Conservation (phyloP, 2,113 vertebrate species). For the Picathartes gymnocephalus region DNA sequence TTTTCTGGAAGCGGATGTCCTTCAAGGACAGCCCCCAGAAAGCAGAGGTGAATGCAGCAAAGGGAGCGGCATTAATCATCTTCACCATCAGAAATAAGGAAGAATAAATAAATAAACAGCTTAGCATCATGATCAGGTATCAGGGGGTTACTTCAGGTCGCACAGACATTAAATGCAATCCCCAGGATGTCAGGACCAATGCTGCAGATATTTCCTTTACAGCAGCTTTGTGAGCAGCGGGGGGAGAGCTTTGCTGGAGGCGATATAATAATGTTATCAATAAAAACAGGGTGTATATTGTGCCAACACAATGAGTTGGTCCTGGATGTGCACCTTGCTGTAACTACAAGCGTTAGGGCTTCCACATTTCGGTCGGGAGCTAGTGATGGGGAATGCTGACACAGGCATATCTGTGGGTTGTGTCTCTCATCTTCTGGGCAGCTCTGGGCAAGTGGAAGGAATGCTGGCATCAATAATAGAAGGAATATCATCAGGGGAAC, state of each 20-base stretch:
- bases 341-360: not conserved
- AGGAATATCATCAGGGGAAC: too few relatives aligned
- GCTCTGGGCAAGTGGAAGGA: not conserved
- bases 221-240: not conserved
- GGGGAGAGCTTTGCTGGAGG: not conserved
- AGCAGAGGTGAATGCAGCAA: constrained; percentile 65
- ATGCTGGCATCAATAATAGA: not conserved
- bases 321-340: not conserved
- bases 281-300: not conserved
- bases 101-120: constrained; percentile 78
- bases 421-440: not conserved
- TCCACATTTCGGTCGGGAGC: not conserved
- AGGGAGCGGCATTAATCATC: constrained; percentile 78
- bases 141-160: constrained; percentile 64
- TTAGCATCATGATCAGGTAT: constrained; percentile 65
- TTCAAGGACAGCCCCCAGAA: constrained; percentile 69
- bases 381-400: not conserved
- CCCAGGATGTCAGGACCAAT: constrained; percentile 67
- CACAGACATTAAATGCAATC: constrained; percentile 59
- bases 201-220: not conserved
- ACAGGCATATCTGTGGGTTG: fast-evolving
- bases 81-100: constrained; percentile 55
- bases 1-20: constrained; percentile 68
- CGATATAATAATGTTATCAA: not conserved
- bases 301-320: not conserved